Evolutionary conservation across 2,888 invertebrate genomes (phyloP), one percentile per base, ranked within the genome.

Genomic region (Synanthedon myopaeformis): DNA sequence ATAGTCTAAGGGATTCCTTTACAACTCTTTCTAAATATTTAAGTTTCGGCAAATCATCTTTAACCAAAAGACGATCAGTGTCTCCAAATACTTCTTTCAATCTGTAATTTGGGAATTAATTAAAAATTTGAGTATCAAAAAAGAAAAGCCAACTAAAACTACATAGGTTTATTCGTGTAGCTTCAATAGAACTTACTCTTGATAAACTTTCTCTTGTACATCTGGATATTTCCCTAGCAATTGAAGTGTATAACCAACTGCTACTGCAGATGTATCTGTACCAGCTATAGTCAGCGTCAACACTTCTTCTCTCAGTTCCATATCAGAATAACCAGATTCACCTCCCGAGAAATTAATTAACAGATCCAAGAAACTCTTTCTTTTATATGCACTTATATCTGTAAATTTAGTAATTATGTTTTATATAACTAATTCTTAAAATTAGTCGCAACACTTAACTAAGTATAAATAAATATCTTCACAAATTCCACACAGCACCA

Each of bases 251-350:
- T 77, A 88, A 0, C 88, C 82, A 8, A 80, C 67, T 2, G 77
- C 74, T 0, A 82, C 77, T 0, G 89, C 85, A 1, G 89, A 83
- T 0, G 89, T 89, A 52, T 89, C 87, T 6, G 88, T 86, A 41
- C 90, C 90, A 17, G 90, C 91, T 12, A 90, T 67, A 53, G 88
- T 82, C 55, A 91, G 76, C 0, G 90, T 90, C 53, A 90, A 71
- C 0, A 90, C 81, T 72, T 91, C 91, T 60, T 91, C 90, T 54
- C 89, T 71, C 3, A 91, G 60, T 59, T 91, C 90, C 42, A 77
- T 61, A 58, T 90, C 79, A 0, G 82, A 88, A 48, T 89, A 89
- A 19, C 88, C 88, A 1, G 70, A 79, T 6, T 87, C 87, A 6
- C 79, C 79, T 0, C 88, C 84, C 41, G 89, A 87, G 4, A 88